Base-by-base conservation (phyloP, 2,113 vertebrate species). In the Garra rufa region DNA sequence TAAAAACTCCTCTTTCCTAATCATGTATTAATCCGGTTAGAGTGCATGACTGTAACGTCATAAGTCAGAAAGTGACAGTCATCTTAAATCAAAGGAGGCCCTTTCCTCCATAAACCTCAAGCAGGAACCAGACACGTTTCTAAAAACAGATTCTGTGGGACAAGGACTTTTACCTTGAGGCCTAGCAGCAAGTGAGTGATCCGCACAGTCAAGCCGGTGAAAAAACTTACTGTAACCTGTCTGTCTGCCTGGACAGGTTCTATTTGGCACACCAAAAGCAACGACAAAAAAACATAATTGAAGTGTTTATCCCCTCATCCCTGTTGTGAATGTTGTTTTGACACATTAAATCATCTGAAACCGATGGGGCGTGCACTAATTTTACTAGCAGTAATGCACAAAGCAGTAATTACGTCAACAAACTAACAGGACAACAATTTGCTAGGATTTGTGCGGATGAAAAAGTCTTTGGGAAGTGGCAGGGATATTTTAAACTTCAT, bases 181-280 rank as follows among this genome's bases (percentile, higher is more conserved):
- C 43, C 26, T 67, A 50, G 2, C 44, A 81, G 15, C 38, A 2
- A 34, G 41, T 30, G 13, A 67, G 17, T 30, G 46, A 77, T 57
- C 6, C 26, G 9, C 9, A 48, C 43, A 82, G 82, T 81, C 26
- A 75, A 30, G 41, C 24, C 69, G 34, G 14, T 57, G 46, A 55
- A 82, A n/a, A 17, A 15, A 19, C 67, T 87, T n/a, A n/a, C n/a
- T 70, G 77, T 88, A 91, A 95, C 94, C 91, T 89, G 94, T 93
- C 87, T 17, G 79, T 93, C 94, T 91, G 94, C 93, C 91, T 92
- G 26, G 90, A 94, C 94, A 76, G 89, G 94, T 95, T 94, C 86
- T 10, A 4, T 55, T 34, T 44, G 82, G 28, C 87, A 71, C 55
- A 30, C 21, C 46, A 69, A 76, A 73, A 43, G 8, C 48, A 43